Base-by-base conservation (phyloP, 1,140 invertebrate genomes). In the Acromyrmex charruanus region DNA sequence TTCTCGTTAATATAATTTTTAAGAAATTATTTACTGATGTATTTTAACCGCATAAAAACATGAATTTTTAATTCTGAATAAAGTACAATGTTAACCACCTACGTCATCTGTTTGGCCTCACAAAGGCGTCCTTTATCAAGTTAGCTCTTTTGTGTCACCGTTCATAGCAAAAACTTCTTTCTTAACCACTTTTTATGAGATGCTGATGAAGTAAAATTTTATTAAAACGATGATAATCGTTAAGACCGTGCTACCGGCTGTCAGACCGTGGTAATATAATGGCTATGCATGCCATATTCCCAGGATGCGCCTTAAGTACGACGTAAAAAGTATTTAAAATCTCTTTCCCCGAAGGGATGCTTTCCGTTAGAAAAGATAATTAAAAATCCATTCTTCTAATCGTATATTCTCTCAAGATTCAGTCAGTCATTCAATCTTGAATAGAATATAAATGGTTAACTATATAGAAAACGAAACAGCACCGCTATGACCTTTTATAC, bases 161-260 rank as follows among this genome's bases (percentile, higher is more conserved):
- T 25, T 51, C 55, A 75, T 84, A 28, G 28, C 12, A 84, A 39
- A 84, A 84, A 75, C 69, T 74, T 75, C 69, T 84, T 75, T 35
- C 80, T 74, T 59, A 75, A 63, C 80, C 55, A 14, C 80, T 63
- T 74, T 63, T 84, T 84, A 84, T 75, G 69, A 84, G 55, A 84
- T 49, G 58, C 80, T 75, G 80, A 84, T 75, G 69, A 84, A 61
- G 80, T 71, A 75, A 84, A 74, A 84, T 84, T 84, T 84, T 31
- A 75, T 84, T 84, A 84, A 84, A 84, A 75, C 69, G 55, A 61
- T 84, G 28, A 84, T 84, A 84, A 75, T 74, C 80, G 80, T 31
- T 61, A 84, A 75, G 55, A 61, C 69, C 69, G 39, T n/a, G 69
- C 80, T 75, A 84, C 69, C 55, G 55, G 68, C 21, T 75, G 69